Percentiles rank a stretch among this genome's conserved stretches.
These are phyloP conservation scores for Parapristionchus giblindavisi DNA, from an alignment of 2,888 invertebrate genomes.

Conservation along the genomic window DNA sequence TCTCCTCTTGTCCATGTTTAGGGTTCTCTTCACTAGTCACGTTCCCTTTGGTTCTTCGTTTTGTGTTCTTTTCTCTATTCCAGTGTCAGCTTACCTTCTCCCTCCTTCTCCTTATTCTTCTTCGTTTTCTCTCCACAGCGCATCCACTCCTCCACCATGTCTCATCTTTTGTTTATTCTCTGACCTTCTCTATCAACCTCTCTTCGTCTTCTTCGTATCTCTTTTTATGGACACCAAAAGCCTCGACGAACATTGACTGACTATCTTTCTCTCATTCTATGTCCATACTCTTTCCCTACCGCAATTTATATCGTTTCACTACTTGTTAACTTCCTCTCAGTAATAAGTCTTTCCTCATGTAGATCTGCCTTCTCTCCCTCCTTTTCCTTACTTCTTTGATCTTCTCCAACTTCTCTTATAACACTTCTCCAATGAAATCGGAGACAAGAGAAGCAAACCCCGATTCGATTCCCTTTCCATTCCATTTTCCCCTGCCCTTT, in stretches of 20 bases:
- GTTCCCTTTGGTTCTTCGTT: not conserved
- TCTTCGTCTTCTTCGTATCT: conserved; percentile 23
- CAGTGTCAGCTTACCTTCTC: conserved; percentile 30
- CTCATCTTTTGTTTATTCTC: conserved; percentile 37
- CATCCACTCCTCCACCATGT: not conserved
- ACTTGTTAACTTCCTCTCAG: too few relatives aligned
- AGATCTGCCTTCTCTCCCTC: conserved; percentile 12
- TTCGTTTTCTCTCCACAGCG: conserved; percentile 8
- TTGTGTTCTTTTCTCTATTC: conserved; percentile 1
- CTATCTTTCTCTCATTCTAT: too few relatives aligned
- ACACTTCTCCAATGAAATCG: not conserved
- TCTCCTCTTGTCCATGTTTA: conserved; percentile 21
- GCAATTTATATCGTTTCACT: too few relatives aligned
- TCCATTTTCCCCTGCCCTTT: not conserved
- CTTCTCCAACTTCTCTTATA: not conserved
- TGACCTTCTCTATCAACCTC: conserved; percentile 7
- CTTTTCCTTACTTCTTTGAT: not conserved
- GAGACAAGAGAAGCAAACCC: not conserved
- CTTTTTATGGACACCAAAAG: conserved; percentile 6
- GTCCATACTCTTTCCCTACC: too few relatives aligned
- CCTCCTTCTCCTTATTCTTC: not conserved
- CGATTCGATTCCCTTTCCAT: too few relatives aligned
- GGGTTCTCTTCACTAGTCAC: conserved; percentile 7
- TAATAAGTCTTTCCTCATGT: too few relatives aligned
- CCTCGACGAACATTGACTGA: too few relatives aligned